Percentiles rank a stretch among this genome's conserved stretches.
phyloP scores from a whole-genome alignment of 2,888 invertebrate genomes.

The Perizoma flavofasciatum region DNA sequence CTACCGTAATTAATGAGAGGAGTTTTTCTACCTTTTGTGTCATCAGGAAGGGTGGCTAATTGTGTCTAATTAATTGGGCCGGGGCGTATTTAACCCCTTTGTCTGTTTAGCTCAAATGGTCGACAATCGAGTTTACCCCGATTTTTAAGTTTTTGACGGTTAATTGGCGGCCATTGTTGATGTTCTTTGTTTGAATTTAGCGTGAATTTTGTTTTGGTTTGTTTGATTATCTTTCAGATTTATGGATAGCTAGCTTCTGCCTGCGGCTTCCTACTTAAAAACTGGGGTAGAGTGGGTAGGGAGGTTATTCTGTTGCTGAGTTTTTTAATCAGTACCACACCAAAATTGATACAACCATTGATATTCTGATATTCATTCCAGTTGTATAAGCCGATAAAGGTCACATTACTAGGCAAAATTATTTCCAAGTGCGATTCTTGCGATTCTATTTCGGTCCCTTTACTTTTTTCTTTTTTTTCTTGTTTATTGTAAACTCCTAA shows the following conservation, averaged over 20 bases:
- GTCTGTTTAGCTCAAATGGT: conserved; percentile 59
- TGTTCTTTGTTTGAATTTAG: conserved; percentile 42
- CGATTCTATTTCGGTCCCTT: too few relatives aligned
- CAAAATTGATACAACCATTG: too few relatives aligned
- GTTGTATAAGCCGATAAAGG: too few relatives aligned
- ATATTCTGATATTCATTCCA: too few relatives aligned
- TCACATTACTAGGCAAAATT: too few relatives aligned
- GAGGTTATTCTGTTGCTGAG: too few relatives aligned
- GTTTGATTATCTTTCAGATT: neutral
- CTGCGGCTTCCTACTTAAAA: neutral
- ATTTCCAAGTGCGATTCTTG: too few relatives aligned
- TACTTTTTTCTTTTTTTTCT: too few relatives aligned
- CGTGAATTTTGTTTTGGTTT: conserved; percentile 31
- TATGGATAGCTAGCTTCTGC: too few relatives aligned
- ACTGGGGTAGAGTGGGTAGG: too few relatives aligned
- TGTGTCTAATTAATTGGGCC: conserved; percentile 80
- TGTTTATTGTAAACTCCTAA: too few relatives aligned
- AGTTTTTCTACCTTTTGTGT: conserved; percentile 82
- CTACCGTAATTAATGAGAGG: conserved; percentile 73
- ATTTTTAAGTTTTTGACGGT: conserved; percentile 54
- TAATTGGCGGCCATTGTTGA: conserved; percentile 62
- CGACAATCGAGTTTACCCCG: conserved; percentile 55
- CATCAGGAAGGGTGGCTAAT: conserved; percentile 76
- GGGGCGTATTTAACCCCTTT: conserved; percentile 69
- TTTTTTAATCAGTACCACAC: too few relatives aligned